phyloP scores from a whole-genome alignment of 1,140 invertebrate genomes.

The Drosophila bocqueti region DNA sequence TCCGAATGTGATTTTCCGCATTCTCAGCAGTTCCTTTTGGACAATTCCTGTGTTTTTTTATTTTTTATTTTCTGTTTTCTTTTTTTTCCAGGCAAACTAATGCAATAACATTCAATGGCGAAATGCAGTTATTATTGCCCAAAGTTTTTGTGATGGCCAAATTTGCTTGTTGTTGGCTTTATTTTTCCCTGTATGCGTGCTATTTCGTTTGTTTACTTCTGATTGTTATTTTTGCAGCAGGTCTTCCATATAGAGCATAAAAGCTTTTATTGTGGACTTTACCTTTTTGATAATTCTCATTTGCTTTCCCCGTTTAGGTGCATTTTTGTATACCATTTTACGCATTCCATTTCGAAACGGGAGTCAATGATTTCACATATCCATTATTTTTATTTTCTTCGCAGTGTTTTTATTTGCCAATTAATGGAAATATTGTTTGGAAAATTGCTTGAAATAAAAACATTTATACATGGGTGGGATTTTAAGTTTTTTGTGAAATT shows the following conservation, averaged over 20 bases:
- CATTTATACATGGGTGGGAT: conserved; percentile 38
- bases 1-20: conserved; percentile 50
- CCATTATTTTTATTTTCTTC: conserved; percentile 15
- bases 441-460: conserved; percentile 55
- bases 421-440: conserved; percentile 74
- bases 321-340: conserved; percentile 10
- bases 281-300: conserved; percentile 59
- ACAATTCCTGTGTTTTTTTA: conserved; percentile 18
- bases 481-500: conserved; percentile 57
- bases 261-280: conserved; percentile 57
- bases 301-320: conserved; percentile 23
- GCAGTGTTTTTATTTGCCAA: conserved; percentile 64
- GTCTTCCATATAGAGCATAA: conserved; percentile 64
- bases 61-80: neutral
- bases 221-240: conserved; percentile 57
- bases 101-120: conserved; percentile 79
- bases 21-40: conserved; percentile 27
- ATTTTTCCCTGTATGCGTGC: conserved; percentile 45
- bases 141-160: conserved; percentile 52
- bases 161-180: conserved; percentile 55
- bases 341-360: conserved; percentile 39
- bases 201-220: conserved; percentile 67
- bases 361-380: conserved; percentile 20
- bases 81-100: conserved; percentile 55
- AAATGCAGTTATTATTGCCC: conserved; percentile 73